Evolutionary conservation across 1,140 invertebrate species (phyloP).

Genomic region (Caenorhabditis latens): DNA sequence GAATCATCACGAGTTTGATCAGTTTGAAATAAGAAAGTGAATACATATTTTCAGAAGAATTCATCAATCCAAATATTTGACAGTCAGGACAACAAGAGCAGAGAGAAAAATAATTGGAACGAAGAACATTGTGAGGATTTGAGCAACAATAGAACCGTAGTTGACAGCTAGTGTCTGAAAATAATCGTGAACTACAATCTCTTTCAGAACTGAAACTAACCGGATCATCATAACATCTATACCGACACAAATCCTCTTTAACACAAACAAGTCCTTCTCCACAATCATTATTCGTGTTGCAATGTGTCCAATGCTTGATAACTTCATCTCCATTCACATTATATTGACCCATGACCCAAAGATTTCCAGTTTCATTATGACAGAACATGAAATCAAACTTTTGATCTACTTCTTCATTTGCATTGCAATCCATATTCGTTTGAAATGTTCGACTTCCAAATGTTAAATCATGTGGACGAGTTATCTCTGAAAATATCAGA

Average conservation of each 20-base stretch:
- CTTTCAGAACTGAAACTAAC: neutral
- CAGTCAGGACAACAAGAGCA: neutral
- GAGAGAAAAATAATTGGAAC: neutral
- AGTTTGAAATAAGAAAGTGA: no score
- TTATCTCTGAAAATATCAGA: neutral
- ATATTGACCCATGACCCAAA: constrained; percentile 28
- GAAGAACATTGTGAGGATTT: neutral
- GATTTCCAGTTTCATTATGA: constrained; percentile 1
- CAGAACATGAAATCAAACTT: constrained; percentile 30
- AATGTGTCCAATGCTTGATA: constrained; percentile 6
- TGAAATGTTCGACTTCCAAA: constrained; percentile 9
- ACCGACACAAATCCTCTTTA: constrained; percentile 31
- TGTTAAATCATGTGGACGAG: no score
- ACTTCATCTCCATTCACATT: constrained; percentile 44
- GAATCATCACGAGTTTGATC: no score
- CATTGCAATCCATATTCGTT: constrained; percentile 23
- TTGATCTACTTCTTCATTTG: neutral
- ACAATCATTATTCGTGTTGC: neutral
- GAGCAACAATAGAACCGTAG: neutral
- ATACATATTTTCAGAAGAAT: neutral
- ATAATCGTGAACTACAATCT: neutral
- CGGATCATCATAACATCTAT: constrained; percentile 43
- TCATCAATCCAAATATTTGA: constrained; percentile 39
- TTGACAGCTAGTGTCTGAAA: constrained; percentile 4
- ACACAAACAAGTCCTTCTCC: constrained; percentile 45